Evolutionary conservation across 2,113 vertebrate species (phyloP), one percentile per base, ranked within the genome.

Genomic region (Rhinoptilus africanus): DNA sequence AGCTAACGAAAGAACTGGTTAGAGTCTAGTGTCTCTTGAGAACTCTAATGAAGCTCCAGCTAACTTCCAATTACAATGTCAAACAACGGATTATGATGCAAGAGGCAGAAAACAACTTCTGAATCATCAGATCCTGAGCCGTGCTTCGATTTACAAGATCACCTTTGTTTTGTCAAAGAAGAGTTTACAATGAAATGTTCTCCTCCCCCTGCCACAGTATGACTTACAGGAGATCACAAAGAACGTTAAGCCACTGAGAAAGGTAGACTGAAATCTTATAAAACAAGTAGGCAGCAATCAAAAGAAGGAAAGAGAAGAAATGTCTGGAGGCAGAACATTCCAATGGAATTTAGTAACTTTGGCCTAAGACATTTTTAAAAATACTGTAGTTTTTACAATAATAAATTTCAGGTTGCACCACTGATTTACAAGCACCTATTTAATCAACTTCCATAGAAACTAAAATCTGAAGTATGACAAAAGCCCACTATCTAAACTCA

Each of bases 81-180:
- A 91, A 79, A 62, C 68, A 93, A 95, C 34, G 74, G 18, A 24
- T 59, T 56, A 91, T 95, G 95, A 95, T 92, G 92, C 84, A 97
- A 97, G 45, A 85, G 37, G 48, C 37, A 92, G 79, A 96, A 96
- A 93, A 37, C 35, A 91, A 64, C n/a, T 63, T 84, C 17, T 69
- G 34, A 84, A 75, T 56, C 35, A 22, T 43, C 51, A 86, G 34
- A 56, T 57, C 20, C 27, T n/a, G 35, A 32, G 22, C 53, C 0
- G 0, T 34, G 32, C 37, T 92, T 73, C 53, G 60, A 47, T 66
- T 88, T 23, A 67, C 47, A 81, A 1, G 19, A 89, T 35, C 18
- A 60, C 3, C 21, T 84, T 60, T 41, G 12, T 14, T 62, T 82
- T 45, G 11, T 6, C 48, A n/a, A 74, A 62, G 16, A 76, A 88